Percentiles rank a stretch among this genome's conserved stretches.
phyloP scores from a whole-genome alignment of 2,113 vertebrate genomes.

The Microtus montanus region DNA sequence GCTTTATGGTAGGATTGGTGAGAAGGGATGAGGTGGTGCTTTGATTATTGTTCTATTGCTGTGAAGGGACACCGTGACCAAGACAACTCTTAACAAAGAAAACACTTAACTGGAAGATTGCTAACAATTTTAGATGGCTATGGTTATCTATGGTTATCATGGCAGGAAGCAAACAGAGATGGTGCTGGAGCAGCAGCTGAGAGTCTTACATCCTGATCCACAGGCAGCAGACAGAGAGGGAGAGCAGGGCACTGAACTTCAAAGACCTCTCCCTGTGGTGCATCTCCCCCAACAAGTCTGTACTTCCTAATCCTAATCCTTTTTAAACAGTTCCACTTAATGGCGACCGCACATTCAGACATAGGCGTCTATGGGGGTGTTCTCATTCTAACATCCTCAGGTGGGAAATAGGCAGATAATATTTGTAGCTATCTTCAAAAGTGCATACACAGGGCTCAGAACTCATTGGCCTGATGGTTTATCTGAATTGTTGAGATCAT shows the following conservation, averaged over 20 bases:
- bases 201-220: background rate
- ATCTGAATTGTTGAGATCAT: background rate
- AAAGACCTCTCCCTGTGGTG: background rate
- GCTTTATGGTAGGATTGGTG: background rate
- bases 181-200: background rate
- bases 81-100: background rate
- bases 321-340: background rate
- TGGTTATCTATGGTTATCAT: background rate
- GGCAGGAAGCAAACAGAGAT: background rate
- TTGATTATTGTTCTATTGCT: background rate
- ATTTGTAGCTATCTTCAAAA: background rate
- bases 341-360: background rate
- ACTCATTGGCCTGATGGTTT: background rate
- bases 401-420: background rate
- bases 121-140: background rate
- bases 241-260: background rate
- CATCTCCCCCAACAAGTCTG: background rate
- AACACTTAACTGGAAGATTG: background rate
- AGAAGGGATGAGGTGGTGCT: background rate
- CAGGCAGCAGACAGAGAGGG: background rate
- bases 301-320: background rate
- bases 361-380: background rate
- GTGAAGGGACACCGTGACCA: background rate
- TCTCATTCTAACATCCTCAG: background rate
- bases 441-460: background rate